Conservation (phyloP, 2,113 vertebrate genomes). For the Tor tambroides region DNA sequence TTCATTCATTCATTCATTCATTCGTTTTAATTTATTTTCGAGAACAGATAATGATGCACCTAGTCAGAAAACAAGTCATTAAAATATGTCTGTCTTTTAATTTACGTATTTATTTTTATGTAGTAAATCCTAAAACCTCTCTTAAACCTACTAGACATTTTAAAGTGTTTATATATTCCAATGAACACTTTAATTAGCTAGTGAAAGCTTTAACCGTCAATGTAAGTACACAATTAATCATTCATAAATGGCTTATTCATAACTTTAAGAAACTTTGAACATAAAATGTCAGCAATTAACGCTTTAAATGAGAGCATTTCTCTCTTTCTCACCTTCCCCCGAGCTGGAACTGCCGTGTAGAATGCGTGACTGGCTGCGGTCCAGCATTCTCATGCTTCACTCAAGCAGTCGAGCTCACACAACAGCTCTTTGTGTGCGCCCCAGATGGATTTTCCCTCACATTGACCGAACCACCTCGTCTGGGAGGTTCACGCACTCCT, state of each 20-base stretch:
- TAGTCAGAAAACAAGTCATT: background rate
- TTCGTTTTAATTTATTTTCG: background rate
- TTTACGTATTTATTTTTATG: background rate
- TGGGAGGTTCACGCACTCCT: conserved; percentile 57
- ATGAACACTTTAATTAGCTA: conserved; percentile 10
- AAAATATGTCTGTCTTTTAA: background rate
- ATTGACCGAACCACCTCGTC: conserved; percentile 72
- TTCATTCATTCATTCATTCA: background rate
- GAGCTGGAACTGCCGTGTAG: conserved; percentile 14
- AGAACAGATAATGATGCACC: background rate
- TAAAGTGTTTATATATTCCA: conserved; percentile 18
- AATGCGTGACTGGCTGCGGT: conserved; percentile 70
- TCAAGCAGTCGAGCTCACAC: conserved; percentile 68
- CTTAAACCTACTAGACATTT: conserved; percentile 13
- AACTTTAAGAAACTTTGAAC: conserved; percentile 23
- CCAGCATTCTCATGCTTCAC: conserved; percentile 71
- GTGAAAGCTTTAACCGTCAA: background rate
- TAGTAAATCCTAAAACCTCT: background rate
- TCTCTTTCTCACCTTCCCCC: conserved; percentile 47
- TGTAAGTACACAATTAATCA: conserved; percentile 16
- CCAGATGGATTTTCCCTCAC: conserved; percentile 74
- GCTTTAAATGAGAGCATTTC: conserved; percentile 35
- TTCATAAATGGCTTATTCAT: conserved; percentile 37
- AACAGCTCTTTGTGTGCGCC: conserved; percentile 77
- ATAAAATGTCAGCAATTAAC: conserved; percentile 55